phyloP scores from a whole-genome alignment of 2,113 vertebrate species.

The Coryphaenoides rupestris region DNA sequence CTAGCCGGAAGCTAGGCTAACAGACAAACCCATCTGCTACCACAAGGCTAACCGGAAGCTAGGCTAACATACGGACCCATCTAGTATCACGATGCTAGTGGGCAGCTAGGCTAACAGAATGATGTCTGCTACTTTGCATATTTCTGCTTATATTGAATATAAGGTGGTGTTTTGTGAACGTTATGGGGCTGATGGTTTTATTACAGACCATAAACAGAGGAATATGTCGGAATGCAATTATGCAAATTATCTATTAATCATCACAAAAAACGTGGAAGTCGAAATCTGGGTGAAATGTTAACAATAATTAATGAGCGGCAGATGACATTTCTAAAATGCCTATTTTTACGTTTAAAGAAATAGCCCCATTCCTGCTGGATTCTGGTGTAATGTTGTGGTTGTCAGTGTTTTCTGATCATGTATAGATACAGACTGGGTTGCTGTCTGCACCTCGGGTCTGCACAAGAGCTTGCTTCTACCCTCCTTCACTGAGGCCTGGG shows the following conservation, averaged over 20 bases:
- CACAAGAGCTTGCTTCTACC: slow-evolving; percentile 3
- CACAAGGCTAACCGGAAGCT: too few relatives aligned
- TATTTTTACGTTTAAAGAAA: too few relatives aligned
- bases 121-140: too few relatives aligned
- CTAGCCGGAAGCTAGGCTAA: neutral
- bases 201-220: neutral
- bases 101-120: neutral
- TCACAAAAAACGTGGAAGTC: too few relatives aligned
- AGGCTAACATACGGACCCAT: too few relatives aligned
- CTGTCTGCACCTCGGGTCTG: too few relatives aligned
- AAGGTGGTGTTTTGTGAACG: neutral
- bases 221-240: slow-evolving; percentile 31
- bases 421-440: too few relatives aligned
- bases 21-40: too few relatives aligned
- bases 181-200: neutral
- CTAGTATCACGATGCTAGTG: neutral
- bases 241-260: slow-evolving; percentile 41
- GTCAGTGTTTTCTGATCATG: too few relatives aligned
- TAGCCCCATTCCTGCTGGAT: too few relatives aligned
- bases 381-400: too few relatives aligned
- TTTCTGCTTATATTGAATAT: neutral
- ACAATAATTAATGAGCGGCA: slow-evolving; percentile 23
- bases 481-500: slow-evolving; percentile 38
- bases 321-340: too few relatives aligned
- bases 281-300: slow-evolving; percentile 3